Evolutionary conservation across 1,140 invertebrate species (phyloP), one percentile per base, ranked within the genome.

Genomic region (Contarinia nasturtii): DNA sequence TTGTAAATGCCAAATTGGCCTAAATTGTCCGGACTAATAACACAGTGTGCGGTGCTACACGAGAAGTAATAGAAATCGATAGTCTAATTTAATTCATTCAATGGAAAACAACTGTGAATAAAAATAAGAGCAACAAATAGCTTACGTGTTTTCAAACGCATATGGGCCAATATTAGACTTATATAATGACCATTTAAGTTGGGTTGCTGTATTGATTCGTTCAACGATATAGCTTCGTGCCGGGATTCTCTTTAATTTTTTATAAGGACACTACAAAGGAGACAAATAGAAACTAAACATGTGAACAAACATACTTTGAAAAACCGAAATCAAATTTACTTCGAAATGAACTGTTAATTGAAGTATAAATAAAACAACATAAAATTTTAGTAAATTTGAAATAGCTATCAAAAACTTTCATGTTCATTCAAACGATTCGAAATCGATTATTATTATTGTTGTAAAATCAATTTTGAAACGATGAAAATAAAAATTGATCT

Each of bases 1-100:
- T 76, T 69, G 53, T 86, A 86, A 42, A 83, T 71, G 7, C 83
- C 82, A 56, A 82, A 86, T 62, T 85, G 72, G 12, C 75, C 76
- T 49, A 84, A 56, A 41, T 74, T 63, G 53, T 11, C 79, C 49
- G 54, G 80, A 69, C 57, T 78, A 77, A 48, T 68, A 50, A 21
- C 72, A 44, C 52, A 62, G 48, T 58, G 42, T 3, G 41, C 19
- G 17, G 37, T 22, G 36, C 41, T 49, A 38, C 15, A 52, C 45
- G 46, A 36, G 43, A 47, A 7, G 44, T 46, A 49, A 47, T 47
- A 47, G 55, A 51, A 2, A 50, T 8, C 18, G 14, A 14, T 52
- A 7, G 65, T 41, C 46, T 67, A 51, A n/a, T 60, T 58, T 36
- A 59, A 65, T 56, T 43, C 49, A 54, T 40, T 22, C 44, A 44